phyloP scores from a whole-genome alignment of 2,797 vertebrate species.

The Octomys mimax region DNA sequence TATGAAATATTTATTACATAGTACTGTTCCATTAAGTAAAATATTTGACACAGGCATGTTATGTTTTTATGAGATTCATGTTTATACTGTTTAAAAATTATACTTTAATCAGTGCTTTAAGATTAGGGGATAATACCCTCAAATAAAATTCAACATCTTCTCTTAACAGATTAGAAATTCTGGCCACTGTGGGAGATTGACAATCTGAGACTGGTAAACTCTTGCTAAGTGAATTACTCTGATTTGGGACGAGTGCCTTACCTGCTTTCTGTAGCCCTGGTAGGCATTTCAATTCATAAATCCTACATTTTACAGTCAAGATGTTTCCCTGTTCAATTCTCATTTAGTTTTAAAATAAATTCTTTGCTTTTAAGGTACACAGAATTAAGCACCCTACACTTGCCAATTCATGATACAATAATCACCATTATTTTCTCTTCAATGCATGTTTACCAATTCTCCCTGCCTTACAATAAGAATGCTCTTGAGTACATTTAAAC shows the following conservation, averaged over 20 bases:
- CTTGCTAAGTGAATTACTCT: neutral
- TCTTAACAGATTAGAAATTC: neutral
- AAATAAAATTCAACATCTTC: neutral
- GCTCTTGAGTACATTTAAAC: neutral
- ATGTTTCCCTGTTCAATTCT: neutral
- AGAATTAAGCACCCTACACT: neutral
- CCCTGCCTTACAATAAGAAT: neutral
- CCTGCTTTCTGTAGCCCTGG: neutral
- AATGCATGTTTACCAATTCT: neutral
- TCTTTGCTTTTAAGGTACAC: neutral
- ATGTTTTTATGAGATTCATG: neutral
- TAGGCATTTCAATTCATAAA: neutral
- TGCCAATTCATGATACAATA: neutral
- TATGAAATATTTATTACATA: neutral
- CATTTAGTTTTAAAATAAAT: neutral
- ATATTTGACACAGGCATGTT: neutral
- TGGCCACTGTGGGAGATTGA: neutral
- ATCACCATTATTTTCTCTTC: neutral
- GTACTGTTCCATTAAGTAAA: neutral
- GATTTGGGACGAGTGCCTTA: neutral
- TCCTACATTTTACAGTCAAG: neutral
- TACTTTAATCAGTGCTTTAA: neutral
- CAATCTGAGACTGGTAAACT: neutral
- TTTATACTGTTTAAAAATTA: neutral
- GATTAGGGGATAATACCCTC: neutral